Base-by-base conservation (phyloP, 2,797 vertebrate species). In the Sebastes cheni region DNA sequence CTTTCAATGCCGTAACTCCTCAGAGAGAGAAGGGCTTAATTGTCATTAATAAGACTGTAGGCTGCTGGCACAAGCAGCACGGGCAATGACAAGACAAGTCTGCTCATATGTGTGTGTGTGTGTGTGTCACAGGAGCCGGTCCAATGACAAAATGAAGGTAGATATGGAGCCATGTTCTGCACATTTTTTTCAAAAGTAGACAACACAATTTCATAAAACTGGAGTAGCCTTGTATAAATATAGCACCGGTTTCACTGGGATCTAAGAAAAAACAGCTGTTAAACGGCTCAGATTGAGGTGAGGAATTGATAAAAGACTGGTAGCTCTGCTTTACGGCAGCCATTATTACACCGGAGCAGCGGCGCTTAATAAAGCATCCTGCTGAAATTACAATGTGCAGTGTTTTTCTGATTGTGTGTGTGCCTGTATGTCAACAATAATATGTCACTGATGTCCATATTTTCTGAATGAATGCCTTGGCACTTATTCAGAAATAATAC, bases 191-290 rank as follows among this genome's bases (percentile, higher is more conserved):
- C 4, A 88, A 91, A 93, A 80, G 82, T 88, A 80, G 84, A 92
- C 84, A 87, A 88, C 78, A 87, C 75, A 92, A 82, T 82, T 88
- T 88, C 81, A 88, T 89, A 88, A 86, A 93, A 92, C 81, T 90
- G 88, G 92, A 94, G 90, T 90, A 94, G 89, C 85, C 72, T 94
- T 89, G 2, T 91, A 94, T 93, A 95, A 95, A 95, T 92, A 93
- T 94, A 95, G 95, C 95, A 95, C 93, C 95, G 86, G 89, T 90
- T 85, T 91, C 72, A 92, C 77, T 88, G 85, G 84, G 79, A 83
- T 90, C 78, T 77, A 75, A 85, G 75, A 52, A 90, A 62, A 62
- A 64, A 22, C 84, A 84, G 89, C 87, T 90, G 88, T 84, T 42
- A 27, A 90, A 90, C 82, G 92, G 91, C 92, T 95, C 93, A 95